Conservation (phyloP, 2,888 invertebrate species). For the Epicampocera succincta region DNA sequence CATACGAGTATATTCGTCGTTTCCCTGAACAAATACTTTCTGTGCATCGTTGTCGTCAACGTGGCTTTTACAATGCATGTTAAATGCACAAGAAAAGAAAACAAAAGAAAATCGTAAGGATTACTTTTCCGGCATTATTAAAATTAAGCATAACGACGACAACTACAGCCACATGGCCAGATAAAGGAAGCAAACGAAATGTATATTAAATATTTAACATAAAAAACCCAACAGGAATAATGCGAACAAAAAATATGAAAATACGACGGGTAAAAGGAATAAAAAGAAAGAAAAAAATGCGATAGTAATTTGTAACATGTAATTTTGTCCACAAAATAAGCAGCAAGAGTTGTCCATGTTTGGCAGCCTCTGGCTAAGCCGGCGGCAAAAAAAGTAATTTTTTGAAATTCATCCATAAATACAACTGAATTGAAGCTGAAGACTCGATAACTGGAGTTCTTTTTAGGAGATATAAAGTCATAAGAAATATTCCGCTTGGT, state of each 20-base stretch:
- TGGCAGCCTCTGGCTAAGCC: too few species aligned
- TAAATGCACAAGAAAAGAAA: constrained; percentile 52
- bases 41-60: constrained; percentile 24
- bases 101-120: constrained; percentile 57
- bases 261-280: neutral
- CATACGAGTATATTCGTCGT: constrained; percentile 9
- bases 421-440: too few species aligned
- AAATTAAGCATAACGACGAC: constrained; percentile 50
- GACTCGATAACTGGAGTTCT: too few species aligned
- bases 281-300: constrained; percentile 18
- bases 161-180: constrained; percentile 29
- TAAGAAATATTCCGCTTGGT: too few species aligned
- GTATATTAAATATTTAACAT: constrained; percentile 70
- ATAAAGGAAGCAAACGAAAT: constrained; percentile 48
- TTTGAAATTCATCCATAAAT: too few species aligned
- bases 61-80: constrained; percentile 43
- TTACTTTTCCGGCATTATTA: constrained; percentile 61
- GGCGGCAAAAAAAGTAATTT: too few species aligned
- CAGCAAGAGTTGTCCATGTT: too few species aligned
- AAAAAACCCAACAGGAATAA: constrained; percentile 48
- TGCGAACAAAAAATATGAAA: constrained; percentile 5
- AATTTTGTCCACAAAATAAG: too few species aligned
- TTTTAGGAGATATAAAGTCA: too few species aligned
- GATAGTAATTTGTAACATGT: neutral
- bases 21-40: constrained; percentile 8